Evolutionary conservation across 2,113 vertebrate genomes (phyloP).

Genomic region (Nothoprocta pentlandii): DNA sequence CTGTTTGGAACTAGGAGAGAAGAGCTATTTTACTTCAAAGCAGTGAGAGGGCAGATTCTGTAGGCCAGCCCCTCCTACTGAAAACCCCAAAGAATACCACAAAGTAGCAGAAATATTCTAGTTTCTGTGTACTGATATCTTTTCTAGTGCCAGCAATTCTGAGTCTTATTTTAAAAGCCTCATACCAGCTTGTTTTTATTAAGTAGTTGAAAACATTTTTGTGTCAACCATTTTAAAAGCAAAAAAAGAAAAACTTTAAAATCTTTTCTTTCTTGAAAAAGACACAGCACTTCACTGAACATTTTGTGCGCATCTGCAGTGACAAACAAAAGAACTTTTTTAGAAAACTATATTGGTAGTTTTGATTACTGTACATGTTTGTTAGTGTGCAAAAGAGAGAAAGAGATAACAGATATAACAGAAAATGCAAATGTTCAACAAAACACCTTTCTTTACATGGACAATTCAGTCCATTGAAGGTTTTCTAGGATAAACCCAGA

Average conservation of each 20-base stretch:
- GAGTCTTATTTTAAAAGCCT: constrained; percentile 2
- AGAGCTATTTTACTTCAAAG: background rate
- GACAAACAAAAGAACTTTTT: background rate
- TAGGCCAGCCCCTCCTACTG: background rate
- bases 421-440: background rate
- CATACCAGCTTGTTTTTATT: constrained; percentile 21
- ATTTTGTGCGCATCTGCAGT: background rate
- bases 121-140: background rate
- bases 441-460: background rate
- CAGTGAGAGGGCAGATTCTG: background rate
- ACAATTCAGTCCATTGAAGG: background rate
- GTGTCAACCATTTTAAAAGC: background rate
- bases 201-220: background rate
- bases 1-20: background rate
- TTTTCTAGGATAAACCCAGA: background rate
- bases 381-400: background rate
- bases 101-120: background rate
- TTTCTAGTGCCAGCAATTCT: background rate
- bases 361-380: background rate
- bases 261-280: background rate
- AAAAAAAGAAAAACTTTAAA: background rate
- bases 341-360: background rate
- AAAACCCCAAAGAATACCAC: background rate
- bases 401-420: background rate
- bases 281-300: background rate